These are phyloP conservation scores for Porites lobata DNA, from an alignment of 92 coral and sea anemone genomes.

Conservation along the genomic window DNA sequence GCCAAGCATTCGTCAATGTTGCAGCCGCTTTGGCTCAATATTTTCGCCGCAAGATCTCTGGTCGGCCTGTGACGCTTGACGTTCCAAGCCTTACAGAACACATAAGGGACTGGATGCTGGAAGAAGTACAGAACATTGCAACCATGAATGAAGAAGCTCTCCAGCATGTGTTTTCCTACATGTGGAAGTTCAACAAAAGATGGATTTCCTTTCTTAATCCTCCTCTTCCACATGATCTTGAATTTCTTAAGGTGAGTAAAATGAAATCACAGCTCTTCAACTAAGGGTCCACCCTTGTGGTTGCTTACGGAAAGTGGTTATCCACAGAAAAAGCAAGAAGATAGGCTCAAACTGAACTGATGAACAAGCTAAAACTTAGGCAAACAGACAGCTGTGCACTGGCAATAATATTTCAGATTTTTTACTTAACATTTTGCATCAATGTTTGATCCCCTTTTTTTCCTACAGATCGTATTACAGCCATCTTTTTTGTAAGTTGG, in stretches of 20 bases:
- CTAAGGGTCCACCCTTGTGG: too few species aligned
- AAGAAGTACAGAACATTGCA: constrained; percentile 88
- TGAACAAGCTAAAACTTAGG: too few species aligned
- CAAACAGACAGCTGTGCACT: too few species aligned
- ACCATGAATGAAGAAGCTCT: constrained; percentile 82
- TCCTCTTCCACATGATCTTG: constrained; percentile 80
- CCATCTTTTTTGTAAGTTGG: too few species aligned
- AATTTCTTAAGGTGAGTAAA: constrained; percentile 79
- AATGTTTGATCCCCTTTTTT: too few species aligned
- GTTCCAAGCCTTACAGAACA: constrained; percentile 63
- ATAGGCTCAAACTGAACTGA: too few species aligned
- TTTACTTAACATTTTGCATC: too few species aligned
- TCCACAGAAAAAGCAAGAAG: too few species aligned
- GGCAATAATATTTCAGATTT: too few species aligned
- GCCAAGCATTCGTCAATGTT: constrained; percentile 95
- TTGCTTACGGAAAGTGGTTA: too few species aligned
- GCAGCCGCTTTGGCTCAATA: constrained; percentile 90
- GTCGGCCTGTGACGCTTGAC: constrained; percentile 73
- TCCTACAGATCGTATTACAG: too few species aligned
- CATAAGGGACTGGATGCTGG: constrained; percentile 84
- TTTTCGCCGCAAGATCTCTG: constrained; percentile 73
- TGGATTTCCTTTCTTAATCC: constrained; percentile 77
- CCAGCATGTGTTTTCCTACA: constrained; percentile 71
- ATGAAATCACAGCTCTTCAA: too few species aligned
- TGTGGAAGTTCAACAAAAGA: constrained; percentile 87